Evolutionary conservation across 2,113 vertebrate genomes (phyloP).

Genomic region (Entomyzon cyanotis): DNA sequence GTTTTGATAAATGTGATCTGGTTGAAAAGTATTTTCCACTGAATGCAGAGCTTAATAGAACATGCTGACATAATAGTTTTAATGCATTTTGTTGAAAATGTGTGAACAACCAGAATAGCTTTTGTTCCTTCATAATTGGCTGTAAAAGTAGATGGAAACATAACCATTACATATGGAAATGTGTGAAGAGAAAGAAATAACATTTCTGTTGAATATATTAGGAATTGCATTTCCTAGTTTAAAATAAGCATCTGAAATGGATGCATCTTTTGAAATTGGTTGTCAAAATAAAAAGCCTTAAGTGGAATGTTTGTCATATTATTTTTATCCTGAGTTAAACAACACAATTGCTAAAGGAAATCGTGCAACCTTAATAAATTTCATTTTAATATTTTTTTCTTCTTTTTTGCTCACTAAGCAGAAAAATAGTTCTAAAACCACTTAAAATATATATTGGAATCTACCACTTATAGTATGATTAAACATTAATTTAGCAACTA

Average conservation of each 20-base stretch:
- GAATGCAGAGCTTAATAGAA: slow-evolving; percentile 88
- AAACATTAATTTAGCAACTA: slow-evolving; percentile 70
- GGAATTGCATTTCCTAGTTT: slow-evolving; percentile 81
- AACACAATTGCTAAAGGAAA: slow-evolving; percentile 29
- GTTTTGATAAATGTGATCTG: slow-evolving; percentile 91
- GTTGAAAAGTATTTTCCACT: slow-evolving; percentile 89
- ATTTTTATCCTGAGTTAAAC: slow-evolving; percentile 75
- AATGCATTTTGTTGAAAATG: slow-evolving; percentile 89
- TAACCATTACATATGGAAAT: slow-evolving; percentile 90
- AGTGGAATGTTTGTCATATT: slow-evolving; percentile 79
- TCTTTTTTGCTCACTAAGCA: slow-evolving; percentile 34
- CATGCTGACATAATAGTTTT: slow-evolving; percentile 89
- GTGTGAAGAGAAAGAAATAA: slow-evolving; percentile 82
- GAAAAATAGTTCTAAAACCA: slow-evolving; percentile 54
- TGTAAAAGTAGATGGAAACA: slow-evolving; percentile 88
- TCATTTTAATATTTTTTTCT: slow-evolving; percentile 72
- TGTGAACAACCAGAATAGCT: slow-evolving; percentile 90
- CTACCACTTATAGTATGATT: slow-evolving; percentile 37
- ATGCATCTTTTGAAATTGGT: slow-evolving; percentile 81
- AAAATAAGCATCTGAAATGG: slow-evolving; percentile 82
- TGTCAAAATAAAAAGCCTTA: slow-evolving; percentile 83
- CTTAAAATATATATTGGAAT: slow-evolving; percentile 44
- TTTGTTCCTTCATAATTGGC: slow-evolving; percentile 90
- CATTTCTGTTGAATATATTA: slow-evolving; percentile 86
- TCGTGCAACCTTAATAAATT: slow-evolving; percentile 64